phyloP scores from a whole-genome alignment of 2,888 invertebrate species.

The Drosophila tripunctata region DNA sequence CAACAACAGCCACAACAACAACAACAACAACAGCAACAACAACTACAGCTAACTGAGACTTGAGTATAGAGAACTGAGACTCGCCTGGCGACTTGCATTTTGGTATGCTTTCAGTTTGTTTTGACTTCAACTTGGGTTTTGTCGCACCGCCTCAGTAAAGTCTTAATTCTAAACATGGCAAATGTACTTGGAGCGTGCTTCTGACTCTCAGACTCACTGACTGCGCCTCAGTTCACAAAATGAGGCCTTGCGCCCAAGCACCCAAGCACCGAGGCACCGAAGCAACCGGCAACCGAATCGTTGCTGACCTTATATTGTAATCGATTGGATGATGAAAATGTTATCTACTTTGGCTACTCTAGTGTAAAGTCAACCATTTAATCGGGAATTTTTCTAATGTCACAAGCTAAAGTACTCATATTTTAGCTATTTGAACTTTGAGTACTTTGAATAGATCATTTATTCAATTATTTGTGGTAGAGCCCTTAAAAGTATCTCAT shows the following conservation, averaged over 20 bases:
- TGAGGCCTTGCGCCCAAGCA: constrained; percentile 68
- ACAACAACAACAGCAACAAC: neutral
- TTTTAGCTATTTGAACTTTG: no score
- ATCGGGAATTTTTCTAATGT: constrained; percentile 5
- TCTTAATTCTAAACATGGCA: constrained; percentile 79
- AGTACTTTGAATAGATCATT: no score
- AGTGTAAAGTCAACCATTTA: constrained; percentile 6
- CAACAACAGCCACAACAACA: constrained; percentile 11
- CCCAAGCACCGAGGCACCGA: no score
- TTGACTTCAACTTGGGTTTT: constrained; percentile 23
- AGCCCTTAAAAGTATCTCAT: no score
- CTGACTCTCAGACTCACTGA: constrained; percentile 6
- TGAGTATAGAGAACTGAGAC: constrained; percentile 9
- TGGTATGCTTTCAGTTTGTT: constrained; percentile 45
- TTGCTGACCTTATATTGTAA: constrained; percentile 67
- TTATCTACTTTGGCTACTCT: constrained; percentile 30
- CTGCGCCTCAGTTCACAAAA: constrained; percentile 54
- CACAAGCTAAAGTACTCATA: no score
- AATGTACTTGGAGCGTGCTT: constrained; percentile 76
- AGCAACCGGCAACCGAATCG: constrained; percentile 32
- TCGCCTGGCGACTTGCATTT: constrained; percentile 43
- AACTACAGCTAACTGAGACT: neutral
- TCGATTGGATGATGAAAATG: constrained; percentile 54
- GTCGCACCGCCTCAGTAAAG: constrained; percentile 54
- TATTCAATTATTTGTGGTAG: no score